Evolutionary conservation across 2,113 vertebrate species (phyloP), one percentile per base, ranked within the genome.

Genomic region (Strix uralensis): DNA sequence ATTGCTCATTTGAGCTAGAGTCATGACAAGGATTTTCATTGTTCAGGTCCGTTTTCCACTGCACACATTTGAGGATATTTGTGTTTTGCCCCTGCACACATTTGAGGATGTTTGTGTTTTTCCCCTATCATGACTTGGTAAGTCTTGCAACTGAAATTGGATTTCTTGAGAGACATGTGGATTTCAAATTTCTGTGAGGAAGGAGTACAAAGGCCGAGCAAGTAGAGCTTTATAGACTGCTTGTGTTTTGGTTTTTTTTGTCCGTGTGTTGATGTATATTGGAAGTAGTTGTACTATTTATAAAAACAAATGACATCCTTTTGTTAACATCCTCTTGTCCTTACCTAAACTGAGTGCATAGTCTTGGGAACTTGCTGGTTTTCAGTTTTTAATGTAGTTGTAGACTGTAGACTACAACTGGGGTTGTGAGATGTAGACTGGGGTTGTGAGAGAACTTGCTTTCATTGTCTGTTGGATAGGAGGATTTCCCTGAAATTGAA

Each of bases 1-100:
- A 17, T 84, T 70, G n/a, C 15, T 90, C 8, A 20, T 51, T 58
- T 79, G 36, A 75, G 47, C 42, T 49, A 40, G 47, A 97, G 97
- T 97, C 97, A 96, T 97, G 18, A 66, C 82, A n/a, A 38, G 15
- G 27, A 19, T 79, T 94, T 82, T 34, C 5, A 9, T 32, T 81
- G 9, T 72, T 95, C 25, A 13, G 7, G 2, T 90, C 54, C 85
- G 46, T 82, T 58, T 63, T 71, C 32, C 30, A 62, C 17, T 82
- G n/a, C 1, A 3, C n/a, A 12, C 1, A 0, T 70, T 47, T 79
- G 44, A 86, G 36, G 27, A 9, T 77, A 34, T 26, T 86, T 62
- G 17, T 46, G 40, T 42, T 42, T 42, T 42, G 40, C 34, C 30
- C 66, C 17, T 82, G 42, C 1, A 3, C 40, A 12, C 1, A 0